These are phyloP conservation scores for Australoheros scitulus DNA, from an alignment of 2,113 vertebrate genomes.

Conservation along the genomic window DNA sequence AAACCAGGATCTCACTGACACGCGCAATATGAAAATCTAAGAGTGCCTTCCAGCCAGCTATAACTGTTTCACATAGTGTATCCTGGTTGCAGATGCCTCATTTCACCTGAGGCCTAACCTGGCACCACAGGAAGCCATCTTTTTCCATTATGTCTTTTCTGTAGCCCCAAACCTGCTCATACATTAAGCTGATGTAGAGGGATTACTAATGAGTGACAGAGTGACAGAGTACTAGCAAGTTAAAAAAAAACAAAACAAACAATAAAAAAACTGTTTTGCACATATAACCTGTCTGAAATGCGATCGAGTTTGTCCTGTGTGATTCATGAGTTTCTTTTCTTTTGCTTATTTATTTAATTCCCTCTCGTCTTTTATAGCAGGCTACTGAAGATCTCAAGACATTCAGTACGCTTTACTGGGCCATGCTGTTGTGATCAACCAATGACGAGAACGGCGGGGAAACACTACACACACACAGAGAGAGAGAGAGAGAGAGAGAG, in stretches of 20 bases:
- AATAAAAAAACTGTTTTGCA: background rate
- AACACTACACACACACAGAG: conserved; percentile 45
- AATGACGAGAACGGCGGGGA: conserved; percentile 65
- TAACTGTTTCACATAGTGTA: conserved; percentile 11
- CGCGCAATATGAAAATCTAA: background rate
- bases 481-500: conserved; percentile 9
- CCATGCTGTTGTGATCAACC: conserved; percentile 59
- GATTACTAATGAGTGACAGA: background rate
- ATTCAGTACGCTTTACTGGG: conserved; percentile 52
- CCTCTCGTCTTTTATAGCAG: background rate
- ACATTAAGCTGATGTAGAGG: background rate
- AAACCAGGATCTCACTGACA: conserved; percentile 3
- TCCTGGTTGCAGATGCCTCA: conserved; percentile 31
- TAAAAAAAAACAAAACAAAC: background rate
- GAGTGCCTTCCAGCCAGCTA: background rate
- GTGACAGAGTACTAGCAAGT: background rate
- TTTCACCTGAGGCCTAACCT: conserved; percentile 28
- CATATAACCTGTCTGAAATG: background rate
- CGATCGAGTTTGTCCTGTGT: background rate
- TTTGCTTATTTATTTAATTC: background rate
- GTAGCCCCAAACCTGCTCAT: background rate
- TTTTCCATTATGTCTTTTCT: background rate
- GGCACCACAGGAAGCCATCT: background rate
- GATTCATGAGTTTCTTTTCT: background rate
- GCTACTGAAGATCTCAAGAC: background rate